Evolutionary conservation across 1,140 invertebrate species (phyloP).

Genomic region (Triops longicaudatus): DNA sequence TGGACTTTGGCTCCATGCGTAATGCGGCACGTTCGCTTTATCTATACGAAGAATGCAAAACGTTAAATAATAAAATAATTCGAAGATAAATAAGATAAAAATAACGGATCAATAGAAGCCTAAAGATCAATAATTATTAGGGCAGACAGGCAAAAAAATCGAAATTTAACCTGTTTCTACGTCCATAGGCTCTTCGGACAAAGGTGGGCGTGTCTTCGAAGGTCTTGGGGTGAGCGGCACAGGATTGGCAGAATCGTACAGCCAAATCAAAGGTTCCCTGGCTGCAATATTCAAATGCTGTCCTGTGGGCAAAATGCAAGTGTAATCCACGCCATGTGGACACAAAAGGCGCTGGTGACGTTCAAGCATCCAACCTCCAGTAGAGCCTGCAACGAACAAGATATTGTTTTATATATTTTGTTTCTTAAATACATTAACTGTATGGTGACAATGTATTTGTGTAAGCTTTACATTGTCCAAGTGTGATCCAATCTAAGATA

Average conservation of each 20-base stretch:
- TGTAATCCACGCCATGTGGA: conserved; percentile 27
- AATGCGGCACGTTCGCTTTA: not conserved
- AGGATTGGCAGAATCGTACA: conserved; percentile 23
- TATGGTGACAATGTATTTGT: too few relatives aligned
- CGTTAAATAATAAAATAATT: too few relatives aligned
- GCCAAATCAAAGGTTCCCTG: conserved; percentile 24
- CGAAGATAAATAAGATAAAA: too few relatives aligned
- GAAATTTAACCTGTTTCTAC: not conserved
- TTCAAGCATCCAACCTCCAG: conserved; percentile 27
- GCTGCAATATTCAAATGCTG: conserved; percentile 15
- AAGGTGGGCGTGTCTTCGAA: not conserved
- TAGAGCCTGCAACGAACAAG: not conserved
- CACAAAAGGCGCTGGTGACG: conserved; percentile 26
- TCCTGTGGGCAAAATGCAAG: conserved; percentile 25
- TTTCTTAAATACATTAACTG: too few relatives aligned
- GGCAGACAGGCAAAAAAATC: too few relatives aligned
- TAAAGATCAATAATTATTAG: too few relatives aligned
- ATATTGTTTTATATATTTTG: too few relatives aligned
- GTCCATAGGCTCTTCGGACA: not conserved
- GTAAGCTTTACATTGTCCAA: conserved; percentile 40
- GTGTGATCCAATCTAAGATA: conserved; percentile 43
- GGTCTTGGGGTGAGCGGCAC: not conserved
- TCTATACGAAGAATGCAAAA: not conserved
- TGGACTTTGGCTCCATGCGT: conserved; percentile 21
- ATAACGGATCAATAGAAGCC: too few relatives aligned